Evolutionary conservation across 2,113 vertebrate genomes (phyloP).

Genomic region (Ammodytes marinus): DNA sequence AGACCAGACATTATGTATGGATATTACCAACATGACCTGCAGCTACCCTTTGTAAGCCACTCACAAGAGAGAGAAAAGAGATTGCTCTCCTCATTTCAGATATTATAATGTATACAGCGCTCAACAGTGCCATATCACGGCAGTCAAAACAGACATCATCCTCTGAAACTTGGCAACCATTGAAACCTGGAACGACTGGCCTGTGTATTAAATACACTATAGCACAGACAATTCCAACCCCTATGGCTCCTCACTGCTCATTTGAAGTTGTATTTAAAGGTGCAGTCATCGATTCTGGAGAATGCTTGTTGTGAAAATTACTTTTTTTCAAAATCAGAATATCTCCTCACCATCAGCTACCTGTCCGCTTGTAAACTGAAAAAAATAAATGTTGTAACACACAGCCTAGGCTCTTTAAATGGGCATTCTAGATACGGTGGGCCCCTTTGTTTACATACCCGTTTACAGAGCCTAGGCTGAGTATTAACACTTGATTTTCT

Average conservation of each 20-base stretch:
- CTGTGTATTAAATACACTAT: conserved; percentile 31
- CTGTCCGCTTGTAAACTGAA: too few relatives aligned
- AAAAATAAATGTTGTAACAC: too few relatives aligned
- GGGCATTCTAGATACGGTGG: too few relatives aligned
- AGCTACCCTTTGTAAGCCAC: conserved; percentile 26
- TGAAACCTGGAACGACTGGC: not conserved
- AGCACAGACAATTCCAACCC: not conserved
- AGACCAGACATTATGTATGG: conserved; percentile 12
- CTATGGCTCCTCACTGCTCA: not conserved
- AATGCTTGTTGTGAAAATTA: too few relatives aligned
- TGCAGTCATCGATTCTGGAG: too few relatives aligned
- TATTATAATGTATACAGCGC: conserved; percentile 5
- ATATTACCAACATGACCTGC: conserved; percentile 31
- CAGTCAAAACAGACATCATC: not conserved
- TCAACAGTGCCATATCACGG: not conserved
- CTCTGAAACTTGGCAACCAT: not conserved
- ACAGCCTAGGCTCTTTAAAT: too few relatives aligned
- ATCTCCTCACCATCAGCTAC: too few relatives aligned
- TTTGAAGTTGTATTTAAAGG: conserved; percentile 15
- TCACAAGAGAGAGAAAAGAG: not conserved
- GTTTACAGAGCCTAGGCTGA: too few relatives aligned
- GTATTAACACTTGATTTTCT: too few relatives aligned
- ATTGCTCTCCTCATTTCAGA: conserved; percentile 8
- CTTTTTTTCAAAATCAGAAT: too few relatives aligned
- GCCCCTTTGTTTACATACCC: too few relatives aligned